Evolutionary conservation across 2,113 vertebrate genomes (phyloP), one percentile per base, ranked within the genome.

Genomic region (Chaenogobius annularis): DNA sequence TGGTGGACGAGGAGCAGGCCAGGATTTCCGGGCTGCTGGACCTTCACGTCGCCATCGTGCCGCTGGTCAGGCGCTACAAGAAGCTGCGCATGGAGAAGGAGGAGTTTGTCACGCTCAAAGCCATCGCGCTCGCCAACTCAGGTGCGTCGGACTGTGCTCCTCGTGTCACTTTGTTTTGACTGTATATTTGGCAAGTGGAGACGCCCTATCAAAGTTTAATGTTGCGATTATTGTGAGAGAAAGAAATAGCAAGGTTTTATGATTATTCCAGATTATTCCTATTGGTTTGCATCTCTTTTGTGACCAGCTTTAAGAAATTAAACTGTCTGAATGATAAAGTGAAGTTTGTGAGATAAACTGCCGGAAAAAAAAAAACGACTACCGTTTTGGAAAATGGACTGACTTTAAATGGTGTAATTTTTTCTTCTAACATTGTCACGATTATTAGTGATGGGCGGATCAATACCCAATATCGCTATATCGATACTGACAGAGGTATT

Each of bases 41-140:
- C 82, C 94, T 98, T 62, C 95, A 96, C 75, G 89, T 94, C 11
- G 94, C 96, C 85, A 97, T 96, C 86, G 90, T 96, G 73, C 96
- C 96, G 1, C 91, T 98, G 76, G 95, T 95, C 20, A 93, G 94
- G 68, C 94, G 95, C 83, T 98, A 96, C 83, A 96, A 96, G 92
- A 95, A 96, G 88, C 94, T 98, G 75, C 94, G 94, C 83, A 92
- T 98, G 81, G 96, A 96, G 89, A 97, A 96, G 81, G 96, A 98
- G 85, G 96, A 98, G 80, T 96, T 98, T 55, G 96, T 98, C 87
- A 96, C 95, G 0, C 96, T 98, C 72, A 98, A 98, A 85, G 96
- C 96, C 80, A 93, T 98, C 82, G 96, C 95, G 15, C 95, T 98
- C 0, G 94, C 95, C 79, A 97, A 98, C 81, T 97, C 96, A 83